These are phyloP conservation scores for Parazoanthus swiftii DNA, from an alignment of 92 coral and sea anemone species.

Conservation along the genomic window DNA sequence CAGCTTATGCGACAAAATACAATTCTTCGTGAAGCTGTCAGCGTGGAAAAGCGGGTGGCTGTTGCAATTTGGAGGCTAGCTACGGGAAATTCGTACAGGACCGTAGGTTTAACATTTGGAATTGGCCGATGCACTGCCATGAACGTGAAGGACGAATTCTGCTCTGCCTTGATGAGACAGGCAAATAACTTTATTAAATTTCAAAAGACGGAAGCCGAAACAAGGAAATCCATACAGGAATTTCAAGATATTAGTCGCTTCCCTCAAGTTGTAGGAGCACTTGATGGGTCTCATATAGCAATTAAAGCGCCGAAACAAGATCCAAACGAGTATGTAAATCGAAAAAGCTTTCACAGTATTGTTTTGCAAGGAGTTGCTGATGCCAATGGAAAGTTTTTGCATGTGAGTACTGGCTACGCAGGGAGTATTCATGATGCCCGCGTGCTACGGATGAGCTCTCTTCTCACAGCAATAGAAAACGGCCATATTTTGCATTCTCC, in stretches of 20 bases:
- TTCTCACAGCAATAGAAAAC: conserved; percentile 25
- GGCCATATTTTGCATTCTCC: conserved; percentile 10
- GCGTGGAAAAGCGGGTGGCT: not conserved
- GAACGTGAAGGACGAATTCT: conserved; percentile 54
- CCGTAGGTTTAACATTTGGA: conserved; percentile 47
- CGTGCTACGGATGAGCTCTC: conserved; percentile 48
- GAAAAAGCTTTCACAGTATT: conserved; percentile 45
- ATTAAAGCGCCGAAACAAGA: conserved; percentile 29
- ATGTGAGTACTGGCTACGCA: conserved; percentile 53
- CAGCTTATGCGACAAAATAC: no score
- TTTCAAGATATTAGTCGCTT: conserved; percentile 37
- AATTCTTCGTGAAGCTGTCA: no score
- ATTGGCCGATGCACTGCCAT: conserved; percentile 55
- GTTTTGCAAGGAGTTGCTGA: conserved; percentile 53
- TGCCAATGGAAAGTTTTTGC: conserved; percentile 28
- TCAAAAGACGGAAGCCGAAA: conserved; percentile 46
- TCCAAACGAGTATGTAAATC: conserved; percentile 37
- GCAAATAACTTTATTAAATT: conserved; percentile 42
- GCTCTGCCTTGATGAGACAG: conserved; percentile 40
- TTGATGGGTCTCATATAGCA: conserved; percentile 49
- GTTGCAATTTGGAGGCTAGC: not conserved
- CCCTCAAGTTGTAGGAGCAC: conserved; percentile 47
- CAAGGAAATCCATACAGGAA: conserved; percentile 6
- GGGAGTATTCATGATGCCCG: conserved; percentile 56
- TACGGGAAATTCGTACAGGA: not conserved